Evolutionary conservation across 2,888 invertebrate species (phyloP).

Genomic region (Ophion slaviceki): DNA sequence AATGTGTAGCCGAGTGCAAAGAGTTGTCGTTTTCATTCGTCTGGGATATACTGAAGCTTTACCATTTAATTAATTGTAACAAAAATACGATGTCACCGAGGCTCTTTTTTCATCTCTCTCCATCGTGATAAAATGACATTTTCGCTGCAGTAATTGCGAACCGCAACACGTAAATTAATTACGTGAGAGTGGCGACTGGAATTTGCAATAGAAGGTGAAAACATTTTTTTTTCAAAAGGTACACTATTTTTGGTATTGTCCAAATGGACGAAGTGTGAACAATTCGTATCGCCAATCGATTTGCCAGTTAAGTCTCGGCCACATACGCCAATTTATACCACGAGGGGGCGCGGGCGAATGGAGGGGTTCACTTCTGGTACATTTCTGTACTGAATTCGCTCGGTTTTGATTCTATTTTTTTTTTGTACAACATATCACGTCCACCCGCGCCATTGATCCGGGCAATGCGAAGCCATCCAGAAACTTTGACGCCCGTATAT

Average conservation of each 20-base stretch:
- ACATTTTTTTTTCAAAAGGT: not conserved
- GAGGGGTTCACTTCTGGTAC: slow-evolving; percentile 2
- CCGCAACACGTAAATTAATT: not conserved
- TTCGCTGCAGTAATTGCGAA: not conserved
- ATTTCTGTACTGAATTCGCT: slow-evolving; percentile 46
- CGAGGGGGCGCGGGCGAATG: not conserved
- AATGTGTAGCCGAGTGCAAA: too few relatives aligned
- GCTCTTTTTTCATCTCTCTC: not conserved
- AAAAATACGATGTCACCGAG: not conserved
- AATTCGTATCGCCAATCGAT: slow-evolving; percentile 38
- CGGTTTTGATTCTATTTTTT: slow-evolving; percentile 30
- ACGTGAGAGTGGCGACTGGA: not conserved
- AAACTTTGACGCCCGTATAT: slow-evolving; percentile 59
- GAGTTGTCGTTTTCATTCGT: not conserved
- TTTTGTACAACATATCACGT: slow-evolving; percentile 41
- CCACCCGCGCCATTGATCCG: slow-evolving; percentile 33
- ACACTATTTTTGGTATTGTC: not conserved
- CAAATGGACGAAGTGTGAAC: slow-evolving; percentile 12
- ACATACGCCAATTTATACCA: slow-evolving; percentile 36
- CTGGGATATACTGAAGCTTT: not conserved
- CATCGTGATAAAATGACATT: not conserved
- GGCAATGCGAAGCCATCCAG: slow-evolving; percentile 40
- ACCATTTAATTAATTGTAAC: slow-evolving; percentile 37
- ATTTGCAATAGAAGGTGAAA: not conserved
- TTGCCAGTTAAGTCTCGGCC: slow-evolving; percentile 17